Conservation (phyloP, 2,888 invertebrate genomes). For the Lysandra bellargus region DNA sequence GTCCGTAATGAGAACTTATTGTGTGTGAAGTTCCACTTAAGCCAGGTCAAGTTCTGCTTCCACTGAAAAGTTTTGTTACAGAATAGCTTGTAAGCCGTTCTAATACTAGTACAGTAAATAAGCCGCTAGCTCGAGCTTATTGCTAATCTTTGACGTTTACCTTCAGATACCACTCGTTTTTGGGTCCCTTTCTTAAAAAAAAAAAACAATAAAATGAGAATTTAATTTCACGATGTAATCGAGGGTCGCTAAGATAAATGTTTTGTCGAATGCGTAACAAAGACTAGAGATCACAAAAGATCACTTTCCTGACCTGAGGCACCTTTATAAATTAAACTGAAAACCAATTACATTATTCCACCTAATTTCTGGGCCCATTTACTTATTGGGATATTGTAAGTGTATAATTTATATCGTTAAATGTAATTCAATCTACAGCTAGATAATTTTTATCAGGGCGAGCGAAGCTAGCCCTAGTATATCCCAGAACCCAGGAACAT, state of each 20-base stretch:
- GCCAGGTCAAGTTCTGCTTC: not conserved
- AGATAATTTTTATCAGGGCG: not conserved
- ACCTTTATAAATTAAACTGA: conserved; percentile 7
- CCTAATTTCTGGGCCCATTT: not conserved
- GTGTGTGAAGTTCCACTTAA: not conserved
- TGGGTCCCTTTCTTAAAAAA: no score
- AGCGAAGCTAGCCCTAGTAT: no score
- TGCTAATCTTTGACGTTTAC: not conserved
- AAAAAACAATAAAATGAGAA: not conserved
- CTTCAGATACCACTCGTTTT: no score
- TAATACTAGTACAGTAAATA: not conserved
- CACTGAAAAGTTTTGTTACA: not conserved
- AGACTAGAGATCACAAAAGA: not conserved
- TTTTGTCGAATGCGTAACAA: not conserved
- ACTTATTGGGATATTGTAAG: not conserved
- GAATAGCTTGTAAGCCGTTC: not conserved
- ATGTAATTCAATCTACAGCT: not conserved
- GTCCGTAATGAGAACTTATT: not conserved
- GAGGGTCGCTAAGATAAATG: not conserved
- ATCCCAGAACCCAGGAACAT: no score
- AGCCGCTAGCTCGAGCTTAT: not conserved
- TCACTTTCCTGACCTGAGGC: not conserved
- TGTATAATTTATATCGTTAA: not conserved
- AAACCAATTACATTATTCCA: conserved; percentile 3
- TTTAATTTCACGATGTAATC: not conserved